phyloP scores from a whole-genome alignment of 2,797 vertebrate genomes.

The Threskiornis aethiopicus region DNA sequence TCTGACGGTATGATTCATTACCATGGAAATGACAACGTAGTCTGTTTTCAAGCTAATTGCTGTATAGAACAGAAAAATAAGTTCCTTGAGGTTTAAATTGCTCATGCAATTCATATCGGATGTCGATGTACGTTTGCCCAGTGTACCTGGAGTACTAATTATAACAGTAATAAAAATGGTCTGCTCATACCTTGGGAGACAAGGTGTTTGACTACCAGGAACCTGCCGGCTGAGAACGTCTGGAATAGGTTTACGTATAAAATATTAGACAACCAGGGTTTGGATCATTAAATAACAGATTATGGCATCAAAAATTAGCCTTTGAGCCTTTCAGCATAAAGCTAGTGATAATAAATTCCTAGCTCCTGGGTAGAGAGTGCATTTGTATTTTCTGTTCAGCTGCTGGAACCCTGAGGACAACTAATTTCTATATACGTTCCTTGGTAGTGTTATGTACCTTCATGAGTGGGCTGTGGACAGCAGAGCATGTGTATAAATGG shows the following conservation, averaged over 20 bases:
- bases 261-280: not conserved
- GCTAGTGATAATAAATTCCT: not conserved
- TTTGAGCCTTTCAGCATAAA: not conserved
- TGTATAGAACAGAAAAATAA: not conserved
- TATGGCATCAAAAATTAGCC: not conserved
- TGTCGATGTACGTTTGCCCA: not conserved
- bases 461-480: not conserved
- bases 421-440: not conserved
- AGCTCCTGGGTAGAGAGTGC: not conserved
- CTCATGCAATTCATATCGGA: not conserved
- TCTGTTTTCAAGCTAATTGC: not conserved
- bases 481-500: not conserved
- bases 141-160: not conserved
- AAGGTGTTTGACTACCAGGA: not conserved
- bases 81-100: not conserved
- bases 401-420: not conserved
- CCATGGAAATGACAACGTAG: not conserved
- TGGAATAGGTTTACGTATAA: not conserved
- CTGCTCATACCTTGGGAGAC: not conserved
- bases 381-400: not conserved
- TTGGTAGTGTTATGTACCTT: not conserved
- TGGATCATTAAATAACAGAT: not conserved
- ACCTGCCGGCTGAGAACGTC: not conserved
- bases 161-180: not conserved
- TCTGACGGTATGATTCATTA: not conserved